Conservation (phyloP, 2,888 invertebrate species). For the Abrostola triplasia region DNA sequence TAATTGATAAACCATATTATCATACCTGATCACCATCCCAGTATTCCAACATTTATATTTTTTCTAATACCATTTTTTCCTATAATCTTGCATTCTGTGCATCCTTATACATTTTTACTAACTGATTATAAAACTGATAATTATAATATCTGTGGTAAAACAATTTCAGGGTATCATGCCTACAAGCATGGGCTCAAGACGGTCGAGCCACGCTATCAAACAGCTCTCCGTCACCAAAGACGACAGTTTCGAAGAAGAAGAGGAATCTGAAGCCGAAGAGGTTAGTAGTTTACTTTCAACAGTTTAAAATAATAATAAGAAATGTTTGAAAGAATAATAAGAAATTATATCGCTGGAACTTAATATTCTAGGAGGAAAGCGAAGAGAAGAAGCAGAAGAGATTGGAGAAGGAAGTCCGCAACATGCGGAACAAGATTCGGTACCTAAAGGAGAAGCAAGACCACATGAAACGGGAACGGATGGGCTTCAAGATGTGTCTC, state of each 20-base stretch:
- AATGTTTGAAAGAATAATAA: background rate
- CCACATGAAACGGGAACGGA: constrained; percentile 93
- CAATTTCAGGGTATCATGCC: constrained; percentile 83
- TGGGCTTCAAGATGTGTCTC: constrained; percentile 93
- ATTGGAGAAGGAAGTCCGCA: constrained; percentile 89
- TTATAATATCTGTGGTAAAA: constrained; percentile 15
- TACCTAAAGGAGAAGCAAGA: constrained; percentile 91
- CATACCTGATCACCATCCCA: no score
- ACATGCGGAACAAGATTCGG: constrained; percentile 90
- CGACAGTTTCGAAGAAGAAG: constrained; percentile 87
- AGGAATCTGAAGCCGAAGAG: constrained; percentile 87
- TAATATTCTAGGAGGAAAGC: constrained; percentile 83
- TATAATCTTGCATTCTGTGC: background rate
- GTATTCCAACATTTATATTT: no score
- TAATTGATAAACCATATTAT: no score
- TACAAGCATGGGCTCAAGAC: constrained; percentile 80
- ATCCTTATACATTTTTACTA: background rate
- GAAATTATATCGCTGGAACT: background rate
- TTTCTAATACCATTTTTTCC: no score
- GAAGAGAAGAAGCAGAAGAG: constrained; percentile 89
- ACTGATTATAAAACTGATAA: no score
- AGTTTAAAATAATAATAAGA: background rate
- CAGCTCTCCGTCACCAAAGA: constrained; percentile 86
- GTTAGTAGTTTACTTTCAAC: constrained; percentile 59
- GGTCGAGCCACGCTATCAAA: constrained; percentile 85